These are phyloP conservation scores for Embidobia sp. DNA, from an alignment of 2,888 invertebrate species.

Conservation along the genomic window DNA sequence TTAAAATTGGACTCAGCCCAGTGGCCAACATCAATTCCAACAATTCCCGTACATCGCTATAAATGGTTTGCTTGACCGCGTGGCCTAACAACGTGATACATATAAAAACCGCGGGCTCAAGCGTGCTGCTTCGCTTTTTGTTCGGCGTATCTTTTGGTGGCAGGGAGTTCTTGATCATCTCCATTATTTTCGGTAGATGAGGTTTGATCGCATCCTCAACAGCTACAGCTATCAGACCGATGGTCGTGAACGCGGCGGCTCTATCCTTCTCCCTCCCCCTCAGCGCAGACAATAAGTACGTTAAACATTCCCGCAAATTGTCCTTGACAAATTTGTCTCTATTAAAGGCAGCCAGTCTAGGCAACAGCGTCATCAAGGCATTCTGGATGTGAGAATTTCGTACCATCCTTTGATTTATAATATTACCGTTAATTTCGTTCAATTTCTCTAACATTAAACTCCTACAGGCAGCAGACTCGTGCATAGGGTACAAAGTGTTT, in stretches of 20 bases:
- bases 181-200: slow-evolving; percentile 93
- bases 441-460: slow-evolving; percentile 92
- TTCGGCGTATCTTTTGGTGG: slow-evolving; percentile 90
- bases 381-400: slow-evolving; percentile 93
- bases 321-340: slow-evolving; percentile 89
- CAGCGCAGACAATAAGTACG: slow-evolving; percentile 89
- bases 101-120: slow-evolving; percentile 95
- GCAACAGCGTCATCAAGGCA: slow-evolving; percentile 92
- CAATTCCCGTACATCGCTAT: slow-evolving; percentile 90
- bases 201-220: slow-evolving; percentile 91
- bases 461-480: slow-evolving; percentile 94
- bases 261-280: slow-evolving; percentile 92
- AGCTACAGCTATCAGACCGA: slow-evolving; percentile 95
- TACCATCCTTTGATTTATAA: slow-evolving; percentile 89
- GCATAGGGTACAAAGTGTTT: slow-evolving; percentile 82
- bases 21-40: slow-evolving; percentile 96
- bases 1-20: slow-evolving; percentile 94
- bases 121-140: slow-evolving; percentile 86
- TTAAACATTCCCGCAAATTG: slow-evolving; percentile 89
- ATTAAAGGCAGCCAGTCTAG: slow-evolving; percentile 96
- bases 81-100: slow-evolving; percentile 95
- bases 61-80: slow-evolving; percentile 90
- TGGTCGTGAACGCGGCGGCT: slow-evolving; percentile 93
- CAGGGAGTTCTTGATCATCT: slow-evolving; percentile 88
- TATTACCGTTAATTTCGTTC: slow-evolving; percentile 89